Conservation (phyloP, 2,888 invertebrate species). For the Sinotaia quadrata region DNA sequence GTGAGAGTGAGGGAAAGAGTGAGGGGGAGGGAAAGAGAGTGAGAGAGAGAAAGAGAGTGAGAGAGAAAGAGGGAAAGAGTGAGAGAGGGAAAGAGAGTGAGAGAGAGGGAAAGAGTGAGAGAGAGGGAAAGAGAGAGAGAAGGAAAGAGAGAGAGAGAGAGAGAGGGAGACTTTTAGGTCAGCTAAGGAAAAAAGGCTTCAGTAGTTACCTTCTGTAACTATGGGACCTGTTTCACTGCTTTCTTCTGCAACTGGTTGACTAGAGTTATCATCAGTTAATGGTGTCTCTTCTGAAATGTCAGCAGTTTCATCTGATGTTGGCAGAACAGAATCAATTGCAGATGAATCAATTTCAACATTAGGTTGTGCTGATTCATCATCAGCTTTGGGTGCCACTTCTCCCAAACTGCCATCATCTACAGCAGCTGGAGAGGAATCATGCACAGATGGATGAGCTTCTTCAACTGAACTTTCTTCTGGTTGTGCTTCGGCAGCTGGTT, state of each 20-base stretch:
- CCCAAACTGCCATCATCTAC: not conserved
- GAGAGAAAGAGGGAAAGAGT: not conserved
- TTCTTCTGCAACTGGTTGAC: too few species aligned
- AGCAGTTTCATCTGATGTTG: too few species aligned
- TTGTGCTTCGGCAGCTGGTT: not conserved
- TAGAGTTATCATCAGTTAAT: too few species aligned
- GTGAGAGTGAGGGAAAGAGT: not conserved
- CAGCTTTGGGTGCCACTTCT: not conserved
- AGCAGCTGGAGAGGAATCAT: too few species aligned
- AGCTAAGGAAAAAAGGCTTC: too few species aligned
- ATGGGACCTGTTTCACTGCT: not conserved
- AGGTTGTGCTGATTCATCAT: not conserved
- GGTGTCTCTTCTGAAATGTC: too few species aligned
- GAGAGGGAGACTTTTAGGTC: not conserved
- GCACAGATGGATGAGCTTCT: too few species aligned
- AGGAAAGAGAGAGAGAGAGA: conserved; percentile 1
- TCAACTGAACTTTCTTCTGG: not conserved
- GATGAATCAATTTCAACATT: too few species aligned
- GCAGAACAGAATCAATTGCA: too few species aligned
- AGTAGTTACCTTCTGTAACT: conserved; percentile 9
- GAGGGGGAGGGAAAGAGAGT: not conserved
- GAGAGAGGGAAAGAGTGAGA: not conserved
- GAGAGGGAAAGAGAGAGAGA: conserved; percentile 21
- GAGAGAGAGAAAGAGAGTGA: not conserved
- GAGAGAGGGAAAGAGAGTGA: not conserved